Conservation (phyloP, 2,888 invertebrate genomes). For the Yponomeuta malinellus region DNA sequence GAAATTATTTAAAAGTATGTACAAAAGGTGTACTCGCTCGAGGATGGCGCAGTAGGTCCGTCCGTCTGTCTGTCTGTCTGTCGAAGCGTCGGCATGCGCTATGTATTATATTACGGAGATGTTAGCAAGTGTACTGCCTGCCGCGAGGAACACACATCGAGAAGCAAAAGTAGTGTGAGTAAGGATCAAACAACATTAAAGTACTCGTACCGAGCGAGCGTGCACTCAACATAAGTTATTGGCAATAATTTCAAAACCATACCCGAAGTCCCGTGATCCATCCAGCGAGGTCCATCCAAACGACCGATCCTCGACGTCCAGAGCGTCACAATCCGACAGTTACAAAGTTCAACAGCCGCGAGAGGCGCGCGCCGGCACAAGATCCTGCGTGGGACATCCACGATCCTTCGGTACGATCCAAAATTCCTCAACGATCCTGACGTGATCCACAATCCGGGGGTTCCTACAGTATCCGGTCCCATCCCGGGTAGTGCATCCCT, state of each 20-base stretch:
- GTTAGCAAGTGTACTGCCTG: background rate
- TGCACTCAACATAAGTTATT: conserved; percentile 68
- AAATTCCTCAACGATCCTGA: conserved; percentile 28
- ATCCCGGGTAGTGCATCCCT: conserved; percentile 33
- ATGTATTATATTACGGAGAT: background rate
- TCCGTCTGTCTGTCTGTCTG: background rate
- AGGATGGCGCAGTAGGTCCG: background rate
- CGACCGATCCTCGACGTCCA: background rate
- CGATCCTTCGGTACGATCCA: conserved; percentile 43
- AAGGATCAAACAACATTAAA: conserved; percentile 44
- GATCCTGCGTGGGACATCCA: conserved; percentile 17
- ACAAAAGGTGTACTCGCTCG: background rate
- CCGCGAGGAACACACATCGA: conserved; percentile 36
- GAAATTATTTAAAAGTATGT: conserved; percentile 2
- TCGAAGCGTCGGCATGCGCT: background rate
- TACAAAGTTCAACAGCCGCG: conserved; percentile 12
- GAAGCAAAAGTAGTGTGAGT: conserved; percentile 61
- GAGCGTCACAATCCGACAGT: conserved; percentile 21
- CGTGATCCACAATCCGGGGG: background rate
- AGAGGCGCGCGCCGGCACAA: conserved; percentile 6
- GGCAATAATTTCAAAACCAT: conserved; percentile 65
- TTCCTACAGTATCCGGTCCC: conserved; percentile 22
- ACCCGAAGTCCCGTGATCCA: conserved; percentile 59
- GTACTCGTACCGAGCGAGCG: conserved; percentile 39
- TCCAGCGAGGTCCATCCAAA: conserved; percentile 16